phyloP scores from a whole-genome alignment of 2,797 vertebrate genomes.

The Cryptoprocta ferox region DNA sequence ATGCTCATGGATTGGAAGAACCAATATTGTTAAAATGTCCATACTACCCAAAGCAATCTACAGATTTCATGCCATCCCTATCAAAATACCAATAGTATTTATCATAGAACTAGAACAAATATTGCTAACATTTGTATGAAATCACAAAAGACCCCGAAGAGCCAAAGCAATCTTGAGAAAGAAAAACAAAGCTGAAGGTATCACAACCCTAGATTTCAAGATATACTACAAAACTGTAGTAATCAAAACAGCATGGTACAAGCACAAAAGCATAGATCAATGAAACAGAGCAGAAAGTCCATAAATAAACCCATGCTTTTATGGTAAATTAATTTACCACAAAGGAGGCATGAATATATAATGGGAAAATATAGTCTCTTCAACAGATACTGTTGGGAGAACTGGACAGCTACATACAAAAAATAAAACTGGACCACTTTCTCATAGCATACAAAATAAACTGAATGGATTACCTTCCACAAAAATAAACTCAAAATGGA shows the following conservation, averaged over 20 bases:
- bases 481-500: background rate
- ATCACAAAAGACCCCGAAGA: background rate
- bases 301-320: background rate
- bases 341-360: background rate
- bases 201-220: background rate
- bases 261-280: background rate
- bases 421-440: background rate
- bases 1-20: background rate
- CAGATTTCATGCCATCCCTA: background rate
- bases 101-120: background rate
- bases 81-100: background rate
- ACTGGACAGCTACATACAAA: background rate
- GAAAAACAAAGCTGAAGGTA: background rate
- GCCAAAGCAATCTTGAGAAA: background rate
- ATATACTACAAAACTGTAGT: background rate
- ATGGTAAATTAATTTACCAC: background rate
- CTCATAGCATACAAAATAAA: background rate
- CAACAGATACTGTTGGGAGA: background rate
- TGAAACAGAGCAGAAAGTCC: background rate
- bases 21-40: background rate
- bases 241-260: background rate
- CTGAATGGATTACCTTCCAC: background rate
- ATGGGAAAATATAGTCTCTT: background rate
- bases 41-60: background rate
- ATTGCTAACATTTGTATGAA: background rate